Conservation (phyloP, 2,113 vertebrate species). For the Hippocampus guttulatus region DNA sequence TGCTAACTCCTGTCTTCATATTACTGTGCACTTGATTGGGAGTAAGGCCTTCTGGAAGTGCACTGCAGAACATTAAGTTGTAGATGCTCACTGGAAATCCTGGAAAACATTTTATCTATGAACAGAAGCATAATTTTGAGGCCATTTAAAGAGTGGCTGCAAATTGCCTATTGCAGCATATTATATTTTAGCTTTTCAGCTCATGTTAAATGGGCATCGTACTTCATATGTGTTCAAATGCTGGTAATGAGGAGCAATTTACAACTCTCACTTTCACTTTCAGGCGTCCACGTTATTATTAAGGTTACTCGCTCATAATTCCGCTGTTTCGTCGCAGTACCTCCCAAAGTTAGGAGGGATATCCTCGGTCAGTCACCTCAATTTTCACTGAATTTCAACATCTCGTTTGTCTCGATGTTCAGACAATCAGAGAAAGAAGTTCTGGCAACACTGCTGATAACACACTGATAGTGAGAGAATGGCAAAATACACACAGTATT, state of each 20-base stretch:
- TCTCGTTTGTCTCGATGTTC: constrained; percentile 9
- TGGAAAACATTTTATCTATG: not conserved
- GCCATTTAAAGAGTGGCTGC: constrained; percentile 7
- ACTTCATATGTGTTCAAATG: constrained; percentile 31
- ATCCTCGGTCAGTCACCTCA: constrained; percentile 11
- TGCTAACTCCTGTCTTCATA: not conserved
- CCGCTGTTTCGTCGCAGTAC: constrained; percentile 3
- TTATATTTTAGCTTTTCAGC: constrained; percentile 38
- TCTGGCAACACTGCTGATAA: constrained; percentile 13
- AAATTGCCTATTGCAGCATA: constrained; percentile 15
- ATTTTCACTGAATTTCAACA: constrained; percentile 31
- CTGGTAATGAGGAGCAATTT: constrained; percentile 41
- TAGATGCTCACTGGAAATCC: not conserved
- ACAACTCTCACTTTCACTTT: constrained; percentile 35
- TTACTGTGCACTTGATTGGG: not conserved
- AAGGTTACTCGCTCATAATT: constrained; percentile 33
- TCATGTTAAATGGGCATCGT: constrained; percentile 32
- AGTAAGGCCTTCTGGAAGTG: not conserved
- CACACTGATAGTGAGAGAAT: not conserved
- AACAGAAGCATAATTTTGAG: not conserved
- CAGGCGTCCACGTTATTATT: constrained; percentile 23
- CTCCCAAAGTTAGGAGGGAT: constrained; percentile 28
- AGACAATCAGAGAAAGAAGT: constrained; percentile 16
- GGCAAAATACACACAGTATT: not conserved
- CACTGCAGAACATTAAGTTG: not conserved